phyloP scores from a whole-genome alignment of 2,797 vertebrate genomes.

The Xiphophorus birchmanni region DNA sequence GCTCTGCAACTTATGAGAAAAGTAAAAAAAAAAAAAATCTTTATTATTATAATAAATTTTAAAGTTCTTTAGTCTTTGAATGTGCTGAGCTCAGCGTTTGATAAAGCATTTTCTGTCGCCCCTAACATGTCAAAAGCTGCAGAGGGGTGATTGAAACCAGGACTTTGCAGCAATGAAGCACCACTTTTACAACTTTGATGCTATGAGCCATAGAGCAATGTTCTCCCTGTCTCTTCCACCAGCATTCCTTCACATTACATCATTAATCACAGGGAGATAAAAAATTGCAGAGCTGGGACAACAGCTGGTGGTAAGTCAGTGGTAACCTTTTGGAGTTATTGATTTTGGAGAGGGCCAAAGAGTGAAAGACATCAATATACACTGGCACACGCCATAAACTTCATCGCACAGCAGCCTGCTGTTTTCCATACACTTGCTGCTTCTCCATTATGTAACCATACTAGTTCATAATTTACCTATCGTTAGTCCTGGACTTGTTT shows the following conservation, averaged over 20 bases:
- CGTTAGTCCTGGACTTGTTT: neutral
- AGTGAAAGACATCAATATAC: slow-evolving; percentile 53
- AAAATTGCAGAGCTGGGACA: slow-evolving; percentile 39
- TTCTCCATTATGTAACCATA: slow-evolving; percentile 2
- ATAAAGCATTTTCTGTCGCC: slow-evolving; percentile 33
- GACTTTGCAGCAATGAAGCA: slow-evolving; percentile 19
- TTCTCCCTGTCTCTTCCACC: slow-evolving; percentile 38
- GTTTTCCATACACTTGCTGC: slow-evolving; percentile 31
- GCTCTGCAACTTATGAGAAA: neutral
- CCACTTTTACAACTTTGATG: slow-evolving; percentile 35
- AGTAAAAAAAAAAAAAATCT: neutral
- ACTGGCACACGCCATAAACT: slow-evolving; percentile 39
- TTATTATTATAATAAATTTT: neutral
- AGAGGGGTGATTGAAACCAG: slow-evolving; percentile 37
- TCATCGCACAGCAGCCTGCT: slow-evolving; percentile 20
- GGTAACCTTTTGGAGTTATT: slow-evolving; percentile 73
- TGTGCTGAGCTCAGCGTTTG: slow-evolving; percentile 30
- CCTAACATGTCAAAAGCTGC: slow-evolving; percentile 33
- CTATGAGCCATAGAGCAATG: slow-evolving; percentile 38
- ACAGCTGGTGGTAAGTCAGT: slow-evolving; percentile 60
- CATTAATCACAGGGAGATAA: slow-evolving; percentile 67
- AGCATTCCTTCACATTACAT: slow-evolving; percentile 40
- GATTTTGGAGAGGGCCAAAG: slow-evolving; percentile 64
- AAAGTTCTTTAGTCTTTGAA: neutral
- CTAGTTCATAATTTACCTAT: slow-evolving; percentile 20